Conservation (phyloP, 1,140 invertebrate genomes). For the Homarus americanus region DNA sequence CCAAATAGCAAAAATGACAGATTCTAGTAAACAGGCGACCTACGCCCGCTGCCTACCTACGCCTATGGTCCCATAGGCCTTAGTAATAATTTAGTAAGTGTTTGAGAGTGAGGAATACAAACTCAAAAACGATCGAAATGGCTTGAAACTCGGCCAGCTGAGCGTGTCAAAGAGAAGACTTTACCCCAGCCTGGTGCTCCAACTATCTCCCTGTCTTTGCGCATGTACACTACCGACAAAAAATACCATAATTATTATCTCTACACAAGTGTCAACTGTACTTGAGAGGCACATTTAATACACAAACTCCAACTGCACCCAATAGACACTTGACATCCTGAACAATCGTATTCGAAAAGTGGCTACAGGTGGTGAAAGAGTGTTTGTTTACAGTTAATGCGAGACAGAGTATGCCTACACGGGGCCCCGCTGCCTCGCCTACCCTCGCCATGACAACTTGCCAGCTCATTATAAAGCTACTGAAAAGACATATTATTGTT, state of each 20-base stretch:
- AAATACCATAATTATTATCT: neutral
- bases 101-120: slow-evolving; percentile 32
- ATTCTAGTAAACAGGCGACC: slow-evolving; percentile 9
- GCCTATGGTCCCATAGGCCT: slow-evolving; percentile 53
- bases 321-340: neutral
- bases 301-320: neutral
- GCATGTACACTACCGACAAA: slow-evolving; percentile 2
- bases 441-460: too few relatives aligned
- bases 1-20: slow-evolving; percentile 43
- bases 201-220: neutral
- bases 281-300: neutral
- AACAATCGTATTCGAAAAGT: neutral
- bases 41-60: slow-evolving; percentile 18
- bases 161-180: neutral
- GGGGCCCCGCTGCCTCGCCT: too few relatives aligned
- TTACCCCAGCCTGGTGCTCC: neutral
- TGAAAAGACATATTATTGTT: too few relatives aligned
- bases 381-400: neutral
- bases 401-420: neutral
- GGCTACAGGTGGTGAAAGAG: neutral
- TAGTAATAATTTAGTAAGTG: slow-evolving; percentile 70
- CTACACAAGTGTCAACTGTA: neutral
- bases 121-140: slow-evolving; percentile 20
- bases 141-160: neutral
- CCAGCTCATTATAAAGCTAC: too few relatives aligned